Conservation (phyloP, 2,797 vertebrate species). For the Bradypodion pumilum region DNA sequence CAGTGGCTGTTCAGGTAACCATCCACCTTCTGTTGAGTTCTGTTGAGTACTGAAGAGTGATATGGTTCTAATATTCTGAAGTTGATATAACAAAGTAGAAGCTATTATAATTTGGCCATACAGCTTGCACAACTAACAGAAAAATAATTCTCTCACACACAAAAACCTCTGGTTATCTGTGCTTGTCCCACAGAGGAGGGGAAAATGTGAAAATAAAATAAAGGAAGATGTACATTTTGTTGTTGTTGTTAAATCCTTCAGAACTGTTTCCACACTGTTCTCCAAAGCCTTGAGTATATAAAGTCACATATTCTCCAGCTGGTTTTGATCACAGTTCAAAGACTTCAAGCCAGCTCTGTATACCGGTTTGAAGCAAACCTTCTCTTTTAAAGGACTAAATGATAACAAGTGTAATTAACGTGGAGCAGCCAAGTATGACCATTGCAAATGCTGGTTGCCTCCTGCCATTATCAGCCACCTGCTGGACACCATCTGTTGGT, state of each 20-base stretch:
- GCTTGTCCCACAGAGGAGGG: too few relatives aligned
- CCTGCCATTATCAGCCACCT: not conserved
- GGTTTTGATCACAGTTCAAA: not conserved
- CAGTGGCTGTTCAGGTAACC: not conserved
- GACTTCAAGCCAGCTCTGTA: not conserved
- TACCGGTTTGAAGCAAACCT: not conserved
- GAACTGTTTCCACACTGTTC: not conserved
- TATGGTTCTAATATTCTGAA: too few relatives aligned
- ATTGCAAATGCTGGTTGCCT: not conserved
- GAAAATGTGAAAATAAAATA: too few relatives aligned
- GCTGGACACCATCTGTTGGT: constrained; percentile 34
- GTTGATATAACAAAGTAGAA: too few relatives aligned
- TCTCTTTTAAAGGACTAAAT: constrained; percentile 5
- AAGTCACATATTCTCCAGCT: not conserved
- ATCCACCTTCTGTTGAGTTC: not conserved
- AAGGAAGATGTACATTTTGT: too few relatives aligned
- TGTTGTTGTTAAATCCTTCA: too few relatives aligned
- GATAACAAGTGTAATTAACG: constrained; percentile 5
- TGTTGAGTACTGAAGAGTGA: not conserved
- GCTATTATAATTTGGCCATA: too few relatives aligned
- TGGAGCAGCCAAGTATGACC: not conserved
- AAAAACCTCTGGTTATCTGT: too few relatives aligned
- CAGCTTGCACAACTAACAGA: too few relatives aligned
- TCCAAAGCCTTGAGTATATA: not conserved
- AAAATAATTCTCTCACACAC: too few relatives aligned